These are phyloP conservation scores for Cherax destructor DNA, from an alignment of 1,140 invertebrate species.

Conservation along the genomic window DNA sequence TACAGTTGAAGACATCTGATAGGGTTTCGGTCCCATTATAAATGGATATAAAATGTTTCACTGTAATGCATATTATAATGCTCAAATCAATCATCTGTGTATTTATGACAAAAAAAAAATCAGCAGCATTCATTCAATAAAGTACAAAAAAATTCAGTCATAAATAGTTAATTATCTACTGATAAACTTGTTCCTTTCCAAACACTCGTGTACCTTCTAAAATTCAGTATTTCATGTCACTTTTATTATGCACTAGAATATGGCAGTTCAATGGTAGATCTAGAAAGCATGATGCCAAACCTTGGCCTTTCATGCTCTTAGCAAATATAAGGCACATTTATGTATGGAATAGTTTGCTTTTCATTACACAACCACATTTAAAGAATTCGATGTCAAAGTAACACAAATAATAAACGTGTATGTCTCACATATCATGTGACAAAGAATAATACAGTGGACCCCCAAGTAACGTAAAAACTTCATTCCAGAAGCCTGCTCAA, in stretches of 20 bases:
- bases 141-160: too few relatives aligned
- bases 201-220: neutral
- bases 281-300: neutral
- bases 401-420: neutral
- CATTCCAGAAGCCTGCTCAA: too few relatives aligned
- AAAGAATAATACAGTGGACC: neutral
- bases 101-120: too few relatives aligned
- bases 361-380: neutral
- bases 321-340: neutral
- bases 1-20: too few relatives aligned
- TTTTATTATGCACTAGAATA: neutral
- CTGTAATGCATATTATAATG: too few relatives aligned
- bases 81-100: too few relatives aligned
- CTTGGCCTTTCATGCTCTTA: neutral
- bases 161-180: neutral
- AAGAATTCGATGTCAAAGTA: neutral
- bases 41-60: too few relatives aligned
- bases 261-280: neutral
- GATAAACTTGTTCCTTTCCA: neutral
- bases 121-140: too few relatives aligned
- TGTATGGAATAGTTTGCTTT: conserved; percentile 9
- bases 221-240: neutral
- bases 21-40: too few relatives aligned
- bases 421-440: neutral
- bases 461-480: too few relatives aligned